These are phyloP conservation scores for Ariopsis seemanni DNA, from an alignment of 2,113 vertebrate genomes.

Conservation along the genomic window DNA sequence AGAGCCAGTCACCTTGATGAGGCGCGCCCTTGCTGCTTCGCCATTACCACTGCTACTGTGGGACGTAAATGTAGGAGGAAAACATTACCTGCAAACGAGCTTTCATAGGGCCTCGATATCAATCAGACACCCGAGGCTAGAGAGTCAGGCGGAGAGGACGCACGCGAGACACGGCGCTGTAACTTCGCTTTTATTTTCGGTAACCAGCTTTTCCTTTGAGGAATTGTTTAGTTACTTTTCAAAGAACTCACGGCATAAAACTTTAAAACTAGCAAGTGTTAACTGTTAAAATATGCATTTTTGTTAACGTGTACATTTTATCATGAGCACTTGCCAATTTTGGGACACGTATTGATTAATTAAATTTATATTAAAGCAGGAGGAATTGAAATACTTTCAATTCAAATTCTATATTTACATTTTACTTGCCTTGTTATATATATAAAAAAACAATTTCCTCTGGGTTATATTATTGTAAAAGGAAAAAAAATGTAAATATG, in stretches of 20 bases:
- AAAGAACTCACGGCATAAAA: neutral
- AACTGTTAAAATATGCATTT: neutral
- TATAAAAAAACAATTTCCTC: neutral
- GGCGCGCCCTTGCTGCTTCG: slow-evolving; percentile 74
- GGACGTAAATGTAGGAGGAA: slow-evolving; percentile 70
- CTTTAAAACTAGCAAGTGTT: neutral
- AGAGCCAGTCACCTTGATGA: slow-evolving; percentile 76
- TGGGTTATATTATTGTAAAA: neutral
- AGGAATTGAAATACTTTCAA: neutral
- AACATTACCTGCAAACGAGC: slow-evolving; percentile 74
- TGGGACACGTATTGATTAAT: neutral
- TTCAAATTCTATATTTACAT: neutral
- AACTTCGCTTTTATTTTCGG: neutral
- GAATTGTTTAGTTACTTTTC: neutral
- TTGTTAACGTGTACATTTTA: neutral
- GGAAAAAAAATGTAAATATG: neutral
- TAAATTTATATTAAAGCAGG: neutral
- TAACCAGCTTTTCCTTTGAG: neutral
- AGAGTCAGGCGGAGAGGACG: slow-evolving; percentile 43
- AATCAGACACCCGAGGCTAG: slow-evolving; percentile 52
- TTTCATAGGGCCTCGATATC: slow-evolving; percentile 64
- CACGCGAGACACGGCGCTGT: neutral
- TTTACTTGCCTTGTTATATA: neutral
- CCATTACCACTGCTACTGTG: slow-evolving; percentile 70
- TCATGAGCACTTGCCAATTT: neutral